These are phyloP conservation scores for Cryptoleucopteryx plumbea DNA, from an alignment of 2,113 vertebrate genomes.

Conservation along the genomic window DNA sequence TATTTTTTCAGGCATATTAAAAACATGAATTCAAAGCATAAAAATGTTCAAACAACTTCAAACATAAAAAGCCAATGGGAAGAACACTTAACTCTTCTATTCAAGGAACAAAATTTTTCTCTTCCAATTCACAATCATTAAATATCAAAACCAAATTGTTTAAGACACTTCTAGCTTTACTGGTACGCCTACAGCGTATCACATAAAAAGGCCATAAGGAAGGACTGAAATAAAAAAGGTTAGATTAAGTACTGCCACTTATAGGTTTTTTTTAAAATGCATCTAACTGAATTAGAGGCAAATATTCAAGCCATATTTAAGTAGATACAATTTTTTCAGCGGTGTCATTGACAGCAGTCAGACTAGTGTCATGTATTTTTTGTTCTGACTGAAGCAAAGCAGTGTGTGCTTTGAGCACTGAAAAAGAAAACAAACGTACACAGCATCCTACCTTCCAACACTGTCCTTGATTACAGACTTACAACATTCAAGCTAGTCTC, in stretches of 20 bases:
- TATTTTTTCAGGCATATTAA: background rate
- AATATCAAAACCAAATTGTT: background rate
- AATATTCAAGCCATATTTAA: background rate
- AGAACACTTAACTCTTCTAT: background rate
- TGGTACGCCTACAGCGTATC: background rate
- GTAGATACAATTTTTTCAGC: background rate
- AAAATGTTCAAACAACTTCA: background rate
- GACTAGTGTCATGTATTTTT: background rate
- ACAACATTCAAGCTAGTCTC: background rate
- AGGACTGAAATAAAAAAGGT: background rate
- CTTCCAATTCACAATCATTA: background rate
- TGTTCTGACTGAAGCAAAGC: background rate
- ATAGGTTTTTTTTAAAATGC: accelerated
- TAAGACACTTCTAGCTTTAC: background rate
- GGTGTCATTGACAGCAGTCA: background rate
- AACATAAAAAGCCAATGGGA: background rate
- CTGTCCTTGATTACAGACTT: background rate
- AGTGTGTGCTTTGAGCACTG: background rate
- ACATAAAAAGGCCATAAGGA: background rate
- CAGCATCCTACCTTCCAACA: background rate
- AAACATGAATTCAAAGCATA: background rate
- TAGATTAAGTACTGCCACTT: background rate
- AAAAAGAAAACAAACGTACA: background rate
- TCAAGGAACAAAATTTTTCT: background rate
- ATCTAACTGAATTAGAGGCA: background rate